Percentiles rank a stretch among this genome's conserved stretches.
Evolutionary conservation across 30 jellyfish, hydroid and myxozoan species (phyloP).

Genomic region (Chironex yamaguchii): DNA sequence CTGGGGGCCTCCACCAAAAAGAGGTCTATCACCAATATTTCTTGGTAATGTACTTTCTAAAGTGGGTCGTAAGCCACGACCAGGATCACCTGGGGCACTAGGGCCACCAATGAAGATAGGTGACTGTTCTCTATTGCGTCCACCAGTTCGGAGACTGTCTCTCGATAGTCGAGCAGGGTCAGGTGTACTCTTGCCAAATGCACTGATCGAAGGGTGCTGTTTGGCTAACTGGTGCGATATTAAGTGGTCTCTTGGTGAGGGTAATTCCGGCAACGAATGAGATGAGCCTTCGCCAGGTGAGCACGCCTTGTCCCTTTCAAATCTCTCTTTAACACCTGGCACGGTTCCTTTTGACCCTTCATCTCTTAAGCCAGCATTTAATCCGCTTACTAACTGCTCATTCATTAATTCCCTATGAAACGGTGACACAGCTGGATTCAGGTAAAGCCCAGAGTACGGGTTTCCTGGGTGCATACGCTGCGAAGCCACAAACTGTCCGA

Average conservation of each 20-base stretch:
- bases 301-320: background rate
- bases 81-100: background rate
- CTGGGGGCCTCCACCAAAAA: background rate
- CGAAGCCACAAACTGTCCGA: background rate
- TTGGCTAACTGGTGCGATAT: background rate
- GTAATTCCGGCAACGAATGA: background rate
- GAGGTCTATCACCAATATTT: background rate
- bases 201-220: background rate
- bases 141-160: background rate
- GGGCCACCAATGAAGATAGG: background rate
- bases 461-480: background rate
- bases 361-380: background rate
- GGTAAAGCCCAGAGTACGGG: background rate
- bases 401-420: background rate
- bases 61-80: background rate
- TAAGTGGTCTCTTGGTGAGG: background rate
- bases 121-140: background rate
- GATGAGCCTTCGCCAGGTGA: background rate
- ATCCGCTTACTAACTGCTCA: background rate
- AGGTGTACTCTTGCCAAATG: background rate
- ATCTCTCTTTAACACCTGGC: background rate
- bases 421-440: background rate
- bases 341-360: background rate
- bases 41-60: background rate
- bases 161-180: background rate